Conservation (phyloP, 1,140 invertebrate species). For the Phocides pigmalion region DNA sequence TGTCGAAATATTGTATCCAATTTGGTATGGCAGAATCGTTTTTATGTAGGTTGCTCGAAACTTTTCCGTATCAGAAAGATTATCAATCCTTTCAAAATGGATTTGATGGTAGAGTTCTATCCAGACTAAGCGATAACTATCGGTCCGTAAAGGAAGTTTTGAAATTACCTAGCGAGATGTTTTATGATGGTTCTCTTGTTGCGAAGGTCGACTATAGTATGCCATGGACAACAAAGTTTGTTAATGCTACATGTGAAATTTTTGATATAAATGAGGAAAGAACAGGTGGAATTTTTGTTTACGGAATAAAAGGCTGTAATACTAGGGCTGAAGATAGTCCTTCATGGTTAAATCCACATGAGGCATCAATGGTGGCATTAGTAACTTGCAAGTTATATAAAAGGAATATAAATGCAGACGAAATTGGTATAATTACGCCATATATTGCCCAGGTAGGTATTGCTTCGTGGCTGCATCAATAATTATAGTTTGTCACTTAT, state of each 20-base stretch:
- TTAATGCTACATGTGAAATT: slow-evolving; percentile 71
- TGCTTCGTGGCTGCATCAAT: too few species aligned
- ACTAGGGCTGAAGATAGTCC: slow-evolving; percentile 89
- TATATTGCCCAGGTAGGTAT: slow-evolving; percentile 93
- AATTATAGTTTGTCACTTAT: too few species aligned
- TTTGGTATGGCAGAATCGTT: slow-evolving; percentile 89
- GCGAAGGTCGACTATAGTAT: slow-evolving; percentile 80
- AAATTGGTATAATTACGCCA: slow-evolving; percentile 97
- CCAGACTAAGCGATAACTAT: slow-evolving; percentile 90
- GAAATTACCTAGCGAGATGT: slow-evolving; percentile 89
- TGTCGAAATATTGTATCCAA: slow-evolving; percentile 85
- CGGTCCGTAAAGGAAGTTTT: slow-evolving; percentile 92
- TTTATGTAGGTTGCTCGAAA: slow-evolving; percentile 87
- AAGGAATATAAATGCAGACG: slow-evolving; percentile 85
- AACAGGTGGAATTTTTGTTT: slow-evolving; percentile 91
- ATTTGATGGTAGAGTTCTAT: slow-evolving; percentile 89
- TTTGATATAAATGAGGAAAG: slow-evolving; percentile 60
- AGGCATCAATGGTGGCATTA: slow-evolving; percentile 89
- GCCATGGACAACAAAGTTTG: slow-evolving; percentile 57
- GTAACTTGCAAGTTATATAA: slow-evolving; percentile 87
- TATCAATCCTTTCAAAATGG: slow-evolving; percentile 72
- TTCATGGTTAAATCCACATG: slow-evolving; percentile 95
- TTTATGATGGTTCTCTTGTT: slow-evolving; percentile 91
- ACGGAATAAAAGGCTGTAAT: slow-evolving; percentile 92
- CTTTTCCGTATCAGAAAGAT: slow-evolving; percentile 88